Evolutionary conservation across 2,888 invertebrate species (phyloP).

Genomic region (Heliconius sara): DNA sequence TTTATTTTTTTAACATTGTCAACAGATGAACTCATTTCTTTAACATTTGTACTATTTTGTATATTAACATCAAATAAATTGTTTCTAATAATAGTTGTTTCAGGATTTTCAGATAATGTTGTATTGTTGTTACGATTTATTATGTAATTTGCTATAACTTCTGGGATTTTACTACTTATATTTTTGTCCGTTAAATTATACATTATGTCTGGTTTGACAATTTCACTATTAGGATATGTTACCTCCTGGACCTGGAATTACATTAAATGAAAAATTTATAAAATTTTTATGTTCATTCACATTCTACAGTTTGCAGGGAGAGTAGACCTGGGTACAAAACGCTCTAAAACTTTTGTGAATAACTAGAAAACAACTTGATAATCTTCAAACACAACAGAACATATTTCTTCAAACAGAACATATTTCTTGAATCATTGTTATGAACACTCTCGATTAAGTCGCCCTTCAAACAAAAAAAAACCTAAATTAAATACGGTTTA

Average conservation of each 20-base stretch:
- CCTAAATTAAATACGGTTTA: too few species aligned
- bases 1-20: neutral
- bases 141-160: constrained; percentile 11
- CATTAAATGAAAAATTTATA: neutral
- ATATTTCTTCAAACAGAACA: too few species aligned
- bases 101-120: neutral
- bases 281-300: neutral
- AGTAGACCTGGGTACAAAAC: neutral
- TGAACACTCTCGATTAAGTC: too few species aligned
- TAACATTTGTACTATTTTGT: neutral
- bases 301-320: neutral
- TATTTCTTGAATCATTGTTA: too few species aligned
- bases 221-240: neutral
- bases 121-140: constrained; percentile 9
- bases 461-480: too few species aligned
- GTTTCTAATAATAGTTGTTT: neutral
- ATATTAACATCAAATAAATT: neutral
- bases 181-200: constrained; percentile 1
- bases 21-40: neutral
- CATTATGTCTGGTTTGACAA: neutral
- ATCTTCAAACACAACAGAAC: too few species aligned
- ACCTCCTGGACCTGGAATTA: neutral
- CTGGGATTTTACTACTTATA: neutral
- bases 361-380: too few species aligned
- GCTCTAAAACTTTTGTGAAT: too few species aligned